Conservation (phyloP, 2,888 invertebrate genomes). For the Melanotus villosus region DNA sequence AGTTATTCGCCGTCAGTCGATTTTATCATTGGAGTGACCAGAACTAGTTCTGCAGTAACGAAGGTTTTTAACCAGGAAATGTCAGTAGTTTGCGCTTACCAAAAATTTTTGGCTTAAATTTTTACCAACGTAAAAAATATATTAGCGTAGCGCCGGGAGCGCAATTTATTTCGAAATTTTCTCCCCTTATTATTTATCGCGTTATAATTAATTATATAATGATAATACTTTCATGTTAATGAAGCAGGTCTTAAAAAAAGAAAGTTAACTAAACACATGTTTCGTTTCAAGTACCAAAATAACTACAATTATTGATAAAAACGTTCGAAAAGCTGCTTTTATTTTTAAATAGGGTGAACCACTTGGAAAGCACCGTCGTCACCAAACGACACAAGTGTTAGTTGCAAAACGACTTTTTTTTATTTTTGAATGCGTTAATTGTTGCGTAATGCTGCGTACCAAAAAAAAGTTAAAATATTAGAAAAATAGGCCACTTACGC, state of each 20-base stretch:
- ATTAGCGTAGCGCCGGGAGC: neutral
- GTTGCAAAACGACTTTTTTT: constrained; percentile 10
- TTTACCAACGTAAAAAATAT: neutral
- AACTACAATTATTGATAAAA: neutral
- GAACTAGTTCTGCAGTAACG: constrained; percentile 31
- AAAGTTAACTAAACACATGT: constrained; percentile 25
- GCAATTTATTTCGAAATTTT: constrained; percentile 7
- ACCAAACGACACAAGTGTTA: constrained; percentile 14
- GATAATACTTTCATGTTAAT: constrained; percentile 26
- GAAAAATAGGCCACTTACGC: constrained; percentile 60
- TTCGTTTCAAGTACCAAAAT: constrained; percentile 5
- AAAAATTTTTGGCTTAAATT: neutral
- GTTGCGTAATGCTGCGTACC: constrained; percentile 7
- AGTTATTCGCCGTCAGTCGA: constrained; percentile 38
- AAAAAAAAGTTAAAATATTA: constrained; percentile 33
- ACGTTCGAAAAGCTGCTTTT: neutral
- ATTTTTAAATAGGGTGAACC: constrained; percentile 1
- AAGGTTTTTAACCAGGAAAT: constrained; percentile 27
- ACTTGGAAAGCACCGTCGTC: constrained; percentile 10
- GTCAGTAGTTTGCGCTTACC: neutral
- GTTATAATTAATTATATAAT: constrained; percentile 29
- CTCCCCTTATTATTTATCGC: constrained; percentile 1
- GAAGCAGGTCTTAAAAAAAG: constrained; percentile 15
- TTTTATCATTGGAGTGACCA: constrained; percentile 21
- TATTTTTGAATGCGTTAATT: neutral